phyloP scores from a whole-genome alignment of 2,113 vertebrate genomes.

The Apodemus sylvaticus region DNA sequence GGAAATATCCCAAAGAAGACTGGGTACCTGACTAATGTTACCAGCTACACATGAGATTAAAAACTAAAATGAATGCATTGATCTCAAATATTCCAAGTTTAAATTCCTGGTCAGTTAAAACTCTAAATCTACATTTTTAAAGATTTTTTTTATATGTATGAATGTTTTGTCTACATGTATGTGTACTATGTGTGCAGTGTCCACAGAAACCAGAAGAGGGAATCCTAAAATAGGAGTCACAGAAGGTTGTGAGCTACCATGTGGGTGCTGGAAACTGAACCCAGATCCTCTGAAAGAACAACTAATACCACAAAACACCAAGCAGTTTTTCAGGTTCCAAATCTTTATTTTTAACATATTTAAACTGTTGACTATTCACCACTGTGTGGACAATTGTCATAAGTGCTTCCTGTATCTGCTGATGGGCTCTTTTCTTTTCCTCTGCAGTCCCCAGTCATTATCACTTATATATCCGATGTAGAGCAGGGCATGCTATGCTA shows the following conservation, averaged over 20 bases:
- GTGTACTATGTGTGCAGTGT: neutral
- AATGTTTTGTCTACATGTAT: neutral
- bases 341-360: neutral
- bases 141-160: no score
- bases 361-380: neutral
- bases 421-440: no score
- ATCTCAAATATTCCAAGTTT: neutral
- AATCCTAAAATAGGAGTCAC: neutral
- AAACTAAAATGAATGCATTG: neutral
- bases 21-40: fast-evolving
- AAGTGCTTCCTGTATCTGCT: neutral
- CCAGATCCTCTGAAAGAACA: neutral
- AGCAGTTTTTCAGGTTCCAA: neutral
- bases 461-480: fast-evolving
- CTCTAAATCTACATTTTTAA: neutral
- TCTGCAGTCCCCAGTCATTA: neutral
- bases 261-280: neutral
- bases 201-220: neutral
- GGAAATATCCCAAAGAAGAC: neutral
- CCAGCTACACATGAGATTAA: neutral
- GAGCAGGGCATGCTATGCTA: neutral
- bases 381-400: no score
- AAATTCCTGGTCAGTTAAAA: neutral
- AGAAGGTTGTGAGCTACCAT: neutral
- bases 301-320: neutral